Percentiles rank a stretch among this genome's conserved stretches.
Conservation (phyloP, 2,113 vertebrate species). For the Atrichornis clamosus region DNA sequence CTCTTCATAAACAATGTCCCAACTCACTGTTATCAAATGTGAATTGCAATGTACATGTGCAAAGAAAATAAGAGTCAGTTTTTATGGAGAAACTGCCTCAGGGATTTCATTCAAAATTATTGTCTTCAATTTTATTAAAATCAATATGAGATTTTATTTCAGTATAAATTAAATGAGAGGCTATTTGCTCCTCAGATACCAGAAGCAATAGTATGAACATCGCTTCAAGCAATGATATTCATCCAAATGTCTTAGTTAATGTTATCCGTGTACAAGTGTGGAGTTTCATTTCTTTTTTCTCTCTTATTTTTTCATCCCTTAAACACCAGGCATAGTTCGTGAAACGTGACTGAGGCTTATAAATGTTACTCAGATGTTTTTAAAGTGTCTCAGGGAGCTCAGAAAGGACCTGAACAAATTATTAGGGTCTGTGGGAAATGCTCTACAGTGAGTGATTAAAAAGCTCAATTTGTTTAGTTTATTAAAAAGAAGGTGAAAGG, state of each 20-base stretch:
- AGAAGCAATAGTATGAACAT: conserved; percentile 35
- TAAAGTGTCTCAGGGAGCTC: background rate
- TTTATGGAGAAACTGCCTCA: conserved; percentile 50
- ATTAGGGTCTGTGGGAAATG: background rate
- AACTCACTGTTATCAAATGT: background rate
- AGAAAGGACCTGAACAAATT: background rate
- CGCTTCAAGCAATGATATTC: background rate
- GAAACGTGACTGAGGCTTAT: background rate
- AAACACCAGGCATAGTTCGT: background rate
- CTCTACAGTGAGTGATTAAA: background rate
- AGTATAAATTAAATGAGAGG: conserved; percentile 70
- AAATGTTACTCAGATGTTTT: background rate
- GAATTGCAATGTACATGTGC: background rate
- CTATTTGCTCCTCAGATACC: conserved; percentile 58
- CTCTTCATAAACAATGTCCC: background rate
- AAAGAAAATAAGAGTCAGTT: conserved; percentile 35
- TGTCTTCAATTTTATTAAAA: conserved; percentile 76
- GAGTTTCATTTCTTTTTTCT: background rate
- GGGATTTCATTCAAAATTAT: conserved; percentile 69
- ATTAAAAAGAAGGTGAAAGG: background rate
- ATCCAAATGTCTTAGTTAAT: conserved; percentile 38
- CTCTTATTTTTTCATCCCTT: background rate
- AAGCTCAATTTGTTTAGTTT: background rate
- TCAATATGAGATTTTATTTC: conserved; percentile 74
- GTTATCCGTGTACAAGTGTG: background rate